Base-by-base conservation (phyloP, 1,140 invertebrate genomes). In the Steinernema feltiae region DNA sequence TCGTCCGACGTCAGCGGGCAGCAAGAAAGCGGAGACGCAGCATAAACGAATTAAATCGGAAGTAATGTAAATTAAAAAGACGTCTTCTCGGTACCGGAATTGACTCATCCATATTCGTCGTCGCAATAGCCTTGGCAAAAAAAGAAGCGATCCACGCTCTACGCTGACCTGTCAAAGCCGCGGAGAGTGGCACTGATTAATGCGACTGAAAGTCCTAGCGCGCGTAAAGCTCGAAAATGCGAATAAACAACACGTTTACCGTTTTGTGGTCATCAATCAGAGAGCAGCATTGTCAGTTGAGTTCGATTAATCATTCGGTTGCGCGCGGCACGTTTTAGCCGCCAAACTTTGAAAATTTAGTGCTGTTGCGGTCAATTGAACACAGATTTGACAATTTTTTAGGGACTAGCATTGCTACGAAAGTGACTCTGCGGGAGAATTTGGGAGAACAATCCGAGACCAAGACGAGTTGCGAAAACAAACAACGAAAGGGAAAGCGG, bases 1-100 rank as follows among this genome's bases (percentile, higher is more conserved):
- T 15, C 24, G 7, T 27, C n/a, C n/a, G n/a, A 63, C 53, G 7
- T 63, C 24, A 15, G 15, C 53, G 15, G 24, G 15, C 53, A 27
- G 53, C 53, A 7, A 18, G 7, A 41, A 41, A 41, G 35, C 35
- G 35, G n/a, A 46, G 41, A n/a, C 41, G 41, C 41, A 7, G 41
- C 53, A 63, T 63, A 63, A 63, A 63, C 53, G 53, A 63, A 63
- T 63, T 63, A 63, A 63, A 63, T 17, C 12, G 12, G 53, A 63
- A 63, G 24, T 63, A 63, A 63, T 63, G 53, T 27, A 63, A 63
- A 63, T 63, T 7, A 46, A 12, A 17, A 63, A 63, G 53, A 63
- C 24, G 24, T 7, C 15, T 27, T 3, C 12, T 63, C 7, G 7
- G 53, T 63, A 27, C 12, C 53, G 12, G 53, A 63, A 63, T 63